phyloP scores from a whole-genome alignment of 2,113 vertebrate genomes.

The Lophius piscatorius region DNA sequence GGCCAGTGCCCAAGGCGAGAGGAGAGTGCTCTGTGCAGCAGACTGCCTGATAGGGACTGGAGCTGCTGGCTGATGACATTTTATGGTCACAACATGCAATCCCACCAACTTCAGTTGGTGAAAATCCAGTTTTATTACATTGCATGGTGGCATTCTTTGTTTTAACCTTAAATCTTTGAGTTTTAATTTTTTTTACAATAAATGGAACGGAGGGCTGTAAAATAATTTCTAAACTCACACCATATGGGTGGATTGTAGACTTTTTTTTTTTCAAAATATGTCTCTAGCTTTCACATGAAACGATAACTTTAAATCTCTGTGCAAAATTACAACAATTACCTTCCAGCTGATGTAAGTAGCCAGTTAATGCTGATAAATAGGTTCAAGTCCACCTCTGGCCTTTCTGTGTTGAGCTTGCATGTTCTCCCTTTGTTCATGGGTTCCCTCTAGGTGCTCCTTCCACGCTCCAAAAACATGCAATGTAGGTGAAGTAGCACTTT shows the following conservation, averaged over 20 bases:
- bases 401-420: no score
- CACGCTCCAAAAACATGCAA: no score
- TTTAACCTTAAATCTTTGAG: no score
- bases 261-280: constrained; percentile 1
- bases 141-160: no score
- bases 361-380: background rate
- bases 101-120: constrained; percentile 69
- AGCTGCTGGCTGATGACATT: constrained; percentile 82
- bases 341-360: background rate
- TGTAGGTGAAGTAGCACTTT: no score
- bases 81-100: constrained; percentile 82
- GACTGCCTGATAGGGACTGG: constrained; percentile 72
- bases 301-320: background rate
- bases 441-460: no score
- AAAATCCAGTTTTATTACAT: constrained; percentile 64
- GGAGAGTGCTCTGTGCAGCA: constrained; percentile 73
- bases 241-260: constrained; percentile 12
- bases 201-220: constrained; percentile 29
- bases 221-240: constrained; percentile 16
- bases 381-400: no score
- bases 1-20: constrained; percentile 71
- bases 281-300: no score
- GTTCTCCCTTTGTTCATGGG: no score
- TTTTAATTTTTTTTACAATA: constrained; percentile 48
- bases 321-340: background rate